A percentile compares a stretch with the other conserved stretches of the same genome.
phyloP scores from a whole-genome alignment of 2,888 invertebrate genomes.

The Paralinhomoeus sp. region DNA sequence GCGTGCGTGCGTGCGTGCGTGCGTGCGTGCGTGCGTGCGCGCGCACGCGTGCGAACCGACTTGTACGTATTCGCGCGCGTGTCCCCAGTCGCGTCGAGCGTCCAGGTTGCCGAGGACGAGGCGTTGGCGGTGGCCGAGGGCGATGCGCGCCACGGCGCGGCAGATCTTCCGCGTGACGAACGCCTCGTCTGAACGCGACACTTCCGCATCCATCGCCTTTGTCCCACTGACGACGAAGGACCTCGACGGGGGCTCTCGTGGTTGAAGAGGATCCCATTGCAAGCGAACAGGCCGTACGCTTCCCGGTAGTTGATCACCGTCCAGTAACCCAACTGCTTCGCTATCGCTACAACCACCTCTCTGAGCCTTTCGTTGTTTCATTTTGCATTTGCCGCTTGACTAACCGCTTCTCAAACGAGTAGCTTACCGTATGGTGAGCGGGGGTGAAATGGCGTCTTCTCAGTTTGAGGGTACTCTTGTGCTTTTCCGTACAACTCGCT shows the following conservation, averaged over 20 bases:
- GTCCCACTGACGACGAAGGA: too few species aligned
- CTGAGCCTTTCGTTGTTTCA: too few species aligned
- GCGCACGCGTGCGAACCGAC: too few species aligned
- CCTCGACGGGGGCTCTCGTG: conserved; percentile 78
- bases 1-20: too few species aligned
- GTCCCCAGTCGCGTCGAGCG: conserved; percentile 92
- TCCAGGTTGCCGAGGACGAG: conserved; percentile 82
- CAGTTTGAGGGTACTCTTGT: conserved; percentile 68
- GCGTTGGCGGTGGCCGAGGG: conserved; percentile 54
- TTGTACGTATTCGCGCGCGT: conserved; percentile 28
- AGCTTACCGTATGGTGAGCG: conserved; percentile 72
- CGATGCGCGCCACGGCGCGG: conserved; percentile 84
- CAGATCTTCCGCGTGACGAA: conserved; percentile 97
- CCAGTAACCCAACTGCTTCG: conserved; percentile 86
- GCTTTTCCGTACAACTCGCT: conserved; percentile 85
- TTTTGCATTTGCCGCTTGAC: background rate
- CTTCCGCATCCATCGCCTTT: too few species aligned
- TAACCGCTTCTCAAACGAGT: background rate
- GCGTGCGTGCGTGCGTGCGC: too few species aligned
- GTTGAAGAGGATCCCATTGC: conserved; percentile 84
- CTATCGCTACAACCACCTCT: conserved; percentile 46
- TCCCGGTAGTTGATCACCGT: conserved; percentile 83
- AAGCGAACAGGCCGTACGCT: conserved; percentile 79
- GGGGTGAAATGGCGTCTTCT: conserved; percentile 84
- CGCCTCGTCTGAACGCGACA: conserved; percentile 48